phyloP scores from a whole-genome alignment of 2,113 vertebrate species.

The Eira barbara region DNA sequence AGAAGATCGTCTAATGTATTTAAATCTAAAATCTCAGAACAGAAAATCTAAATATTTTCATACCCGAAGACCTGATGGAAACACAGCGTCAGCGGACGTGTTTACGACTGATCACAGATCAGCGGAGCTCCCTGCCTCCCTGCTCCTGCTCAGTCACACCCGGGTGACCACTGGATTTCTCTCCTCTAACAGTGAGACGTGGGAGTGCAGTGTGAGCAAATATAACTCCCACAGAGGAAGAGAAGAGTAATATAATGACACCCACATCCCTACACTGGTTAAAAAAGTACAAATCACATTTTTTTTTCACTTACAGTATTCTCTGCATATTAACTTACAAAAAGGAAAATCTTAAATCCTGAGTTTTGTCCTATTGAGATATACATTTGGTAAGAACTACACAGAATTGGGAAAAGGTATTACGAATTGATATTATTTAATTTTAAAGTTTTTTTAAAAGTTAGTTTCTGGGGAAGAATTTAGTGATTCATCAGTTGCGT shows the following conservation, averaged over 20 bases:
- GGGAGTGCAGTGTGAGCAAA: not conserved
- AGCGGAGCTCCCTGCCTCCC: constrained; percentile 47
- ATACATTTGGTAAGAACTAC: not conserved
- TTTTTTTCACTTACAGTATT: not conserved
- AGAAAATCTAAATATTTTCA: constrained; percentile 73
- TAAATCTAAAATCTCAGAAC: constrained; percentile 68
- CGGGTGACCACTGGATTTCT: not conserved
- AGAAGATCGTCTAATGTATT: constrained; percentile 65
- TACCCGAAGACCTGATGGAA: constrained; percentile 50
- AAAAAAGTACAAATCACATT: not conserved
- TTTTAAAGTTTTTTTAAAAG: not conserved
- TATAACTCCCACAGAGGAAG: not conserved
- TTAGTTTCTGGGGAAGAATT: not conserved
- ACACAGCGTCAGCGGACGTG: constrained; percentile 6
- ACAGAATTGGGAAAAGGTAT: not conserved
- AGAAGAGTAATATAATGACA: not conserved
- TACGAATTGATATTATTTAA: not conserved
- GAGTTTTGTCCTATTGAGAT: not conserved
- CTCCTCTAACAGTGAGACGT: not conserved
- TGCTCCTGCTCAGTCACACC: constrained; percentile 53
- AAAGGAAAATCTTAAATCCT: not conserved
- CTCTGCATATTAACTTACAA: not conserved
- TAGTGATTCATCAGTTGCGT: not conserved
- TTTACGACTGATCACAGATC: constrained; percentile 60
- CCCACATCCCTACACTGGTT: not conserved